Base-by-base conservation (phyloP, 2,888 invertebrate genomes). In the Stenodera caucasica region DNA sequence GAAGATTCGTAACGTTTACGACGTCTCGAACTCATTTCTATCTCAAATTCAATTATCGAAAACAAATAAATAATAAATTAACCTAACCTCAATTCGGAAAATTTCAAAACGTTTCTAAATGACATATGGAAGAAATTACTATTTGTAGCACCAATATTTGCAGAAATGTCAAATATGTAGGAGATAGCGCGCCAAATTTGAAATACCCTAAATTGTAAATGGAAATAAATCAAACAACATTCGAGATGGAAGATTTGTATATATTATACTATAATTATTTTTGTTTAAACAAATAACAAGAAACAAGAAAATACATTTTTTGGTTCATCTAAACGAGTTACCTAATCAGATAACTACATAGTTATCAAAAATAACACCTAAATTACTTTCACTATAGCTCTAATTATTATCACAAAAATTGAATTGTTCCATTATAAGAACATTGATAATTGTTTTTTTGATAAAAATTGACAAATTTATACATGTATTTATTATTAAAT, bases 1-100 rank as follows among this genome's bases (percentile, higher is more conserved):
- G 87, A 86, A 0, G 85, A 84, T 70, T 85, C 80, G 68, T 81
- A 80, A 14, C 78, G 77, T 63, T 81, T 81, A 60, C 74, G 79
- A 50, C 81, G 78, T 55, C 83, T 80, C 73, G 45, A 45, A 45
- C 45, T 45, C 45, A 45, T 45, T 45, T 83, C 84, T 30, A 70
- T 68, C n/a, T n/a, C n/a, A n/a, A n/a, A n/a, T 14, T 26, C 26
- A 4, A 4, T 26, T 26, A 5, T 4, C 7, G 8, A 30, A 30
- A 30, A 30, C 7, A 6, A 30, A 21, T 11, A 40, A 40, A 40
- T 40, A 15, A 2, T 15, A 37, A 37, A 15, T 15, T 0, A 18
- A 40, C 40, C 2, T 40, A 40, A 40, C 40, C 40, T 40, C 40
- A 40, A 40, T 40, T 40, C 2, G 37, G 1, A 32, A 11, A 11